A percentile compares a stretch with the other conserved stretches of the same genome.
phyloP scores from a whole-genome alignment of 2,797 vertebrate species.

The Xenopus petersii region DNA sequence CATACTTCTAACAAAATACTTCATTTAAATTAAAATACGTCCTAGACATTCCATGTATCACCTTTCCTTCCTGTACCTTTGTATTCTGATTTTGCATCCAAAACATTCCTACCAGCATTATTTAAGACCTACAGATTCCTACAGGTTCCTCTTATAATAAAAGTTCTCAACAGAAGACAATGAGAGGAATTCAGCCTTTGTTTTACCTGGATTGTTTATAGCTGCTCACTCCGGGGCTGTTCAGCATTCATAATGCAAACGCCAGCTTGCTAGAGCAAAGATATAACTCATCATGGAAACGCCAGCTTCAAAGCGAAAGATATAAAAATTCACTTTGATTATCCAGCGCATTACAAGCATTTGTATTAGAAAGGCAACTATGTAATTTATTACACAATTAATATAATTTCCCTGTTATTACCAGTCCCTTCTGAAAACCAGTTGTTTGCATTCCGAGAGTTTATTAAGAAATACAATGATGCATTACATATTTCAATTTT shows the following conservation, averaged over 20 bases:
- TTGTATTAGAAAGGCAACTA: background rate
- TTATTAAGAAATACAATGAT: background rate
- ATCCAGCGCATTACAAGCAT: background rate
- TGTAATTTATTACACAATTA: conserved; percentile 1
- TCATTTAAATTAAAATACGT: no score
- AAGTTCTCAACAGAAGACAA: no score
- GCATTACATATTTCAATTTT: background rate
- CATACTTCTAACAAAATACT: no score
- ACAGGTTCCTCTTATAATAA: no score
- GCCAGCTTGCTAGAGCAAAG: background rate
- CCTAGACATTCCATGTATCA: no score
- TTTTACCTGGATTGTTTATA: background rate
- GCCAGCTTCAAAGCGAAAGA: background rate
- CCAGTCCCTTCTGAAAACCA: background rate
- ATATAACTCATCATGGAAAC: background rate
- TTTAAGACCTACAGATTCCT: no score
- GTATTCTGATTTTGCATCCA: no score
- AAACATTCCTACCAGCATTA: no score
- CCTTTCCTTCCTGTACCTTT: no score
- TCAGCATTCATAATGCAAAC: background rate
- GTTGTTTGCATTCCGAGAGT: background rate
- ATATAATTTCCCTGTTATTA: conserved; percentile 3
- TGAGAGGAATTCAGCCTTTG: no score
- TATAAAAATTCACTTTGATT: background rate
- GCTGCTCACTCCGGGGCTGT: background rate